Base-by-base conservation (phyloP, 2,113 vertebrate species). In the Montifringilla adamsi region DNA sequence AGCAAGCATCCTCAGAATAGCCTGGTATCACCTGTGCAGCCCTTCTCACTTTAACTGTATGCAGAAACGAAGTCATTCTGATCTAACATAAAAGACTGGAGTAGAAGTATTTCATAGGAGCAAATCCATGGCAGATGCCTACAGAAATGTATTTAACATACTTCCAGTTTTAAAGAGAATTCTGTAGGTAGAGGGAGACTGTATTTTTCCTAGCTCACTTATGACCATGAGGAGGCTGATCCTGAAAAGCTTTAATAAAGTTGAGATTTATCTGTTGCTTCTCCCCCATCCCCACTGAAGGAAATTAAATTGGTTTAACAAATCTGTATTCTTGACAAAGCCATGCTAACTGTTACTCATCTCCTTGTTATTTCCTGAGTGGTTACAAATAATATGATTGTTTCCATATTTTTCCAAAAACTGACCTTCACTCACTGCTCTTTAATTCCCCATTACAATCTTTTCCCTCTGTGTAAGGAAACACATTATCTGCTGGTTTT, bases 311-410 rank as follows among this genome's bases (percentile, higher is more conserved):
- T 96, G 93, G 87, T 97, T 96, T 97, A 96, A 96, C 95, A 93
- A 97, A 97, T 96, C 93, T 92, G 86, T 90, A 89, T 87, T 94
- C 95, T 94, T 95, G 89, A 95, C 94, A 96, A 93, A 95, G 80
- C 94, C 44, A 13, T 81, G 76, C 86, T 94, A 94, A 70, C 94
- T 93, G 86, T 96, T 97, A 97, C 93, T 97, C 96, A 95, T 95
- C 94, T 94, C 89, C 89, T 95, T 96, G 95, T 96, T 97, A 97
- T 96, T 96, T 97, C 95, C 96, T 97, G 95, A 97, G 94, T 14
- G 27, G 93, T 94, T 94, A 81, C 96, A 94, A 97, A 97, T 95
- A 97, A 94, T 94, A 91, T 93, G 94, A 94, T 96, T 95, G 93
- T 95, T 97, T 92, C 94, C 6, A 67, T 97, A 60, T 91, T 97